These are phyloP conservation scores for Pholis gunnellus DNA, from an alignment of 2,113 vertebrate species.

Conservation along the genomic window DNA sequence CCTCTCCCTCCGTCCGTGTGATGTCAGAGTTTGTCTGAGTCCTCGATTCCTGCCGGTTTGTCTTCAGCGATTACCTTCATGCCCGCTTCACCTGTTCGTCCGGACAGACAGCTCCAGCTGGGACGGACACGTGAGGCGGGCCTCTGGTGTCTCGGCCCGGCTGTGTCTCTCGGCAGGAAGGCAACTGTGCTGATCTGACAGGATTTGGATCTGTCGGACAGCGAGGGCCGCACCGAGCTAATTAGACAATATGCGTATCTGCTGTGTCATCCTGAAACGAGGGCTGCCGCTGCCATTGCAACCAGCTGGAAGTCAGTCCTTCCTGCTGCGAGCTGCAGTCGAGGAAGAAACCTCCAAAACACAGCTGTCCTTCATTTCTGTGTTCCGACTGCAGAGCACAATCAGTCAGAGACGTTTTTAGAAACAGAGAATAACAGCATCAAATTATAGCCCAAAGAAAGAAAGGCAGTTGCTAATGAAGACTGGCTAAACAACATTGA, in stretches of 20 bases:
- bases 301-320: slow-evolving; percentile 30
- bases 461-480: background rate
- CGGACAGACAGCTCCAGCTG: slow-evolving; percentile 13
- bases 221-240: slow-evolving; percentile 2
- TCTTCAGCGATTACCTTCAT: slow-evolving; percentile 25
- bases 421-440: no score
- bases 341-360: slow-evolving; percentile 7
- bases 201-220: slow-evolving; percentile 31
- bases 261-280: slow-evolving; percentile 8
- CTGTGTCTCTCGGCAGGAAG: slow-evolving; percentile 27
- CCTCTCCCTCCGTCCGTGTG: slow-evolving; percentile 17
- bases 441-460: background rate
- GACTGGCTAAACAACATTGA: background rate
- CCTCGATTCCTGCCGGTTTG: slow-evolving; percentile 16
- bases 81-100: background rate
- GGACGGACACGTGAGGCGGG: slow-evolving; percentile 18
- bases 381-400: background rate
- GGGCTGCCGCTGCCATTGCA: slow-evolving; percentile 3
- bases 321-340: slow-evolving; percentile 25
- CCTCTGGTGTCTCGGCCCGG: background rate
- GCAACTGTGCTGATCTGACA: background rate
- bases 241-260: slow-evolving; percentile 41
- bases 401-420: background rate
- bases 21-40: slow-evolving; percentile 1
- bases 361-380: background rate